Percentiles rank a stretch among this genome's conserved stretches.
Evolutionary conservation across 1,140 invertebrate species (phyloP).

Genomic region (Penaeus vannamei): DNA sequence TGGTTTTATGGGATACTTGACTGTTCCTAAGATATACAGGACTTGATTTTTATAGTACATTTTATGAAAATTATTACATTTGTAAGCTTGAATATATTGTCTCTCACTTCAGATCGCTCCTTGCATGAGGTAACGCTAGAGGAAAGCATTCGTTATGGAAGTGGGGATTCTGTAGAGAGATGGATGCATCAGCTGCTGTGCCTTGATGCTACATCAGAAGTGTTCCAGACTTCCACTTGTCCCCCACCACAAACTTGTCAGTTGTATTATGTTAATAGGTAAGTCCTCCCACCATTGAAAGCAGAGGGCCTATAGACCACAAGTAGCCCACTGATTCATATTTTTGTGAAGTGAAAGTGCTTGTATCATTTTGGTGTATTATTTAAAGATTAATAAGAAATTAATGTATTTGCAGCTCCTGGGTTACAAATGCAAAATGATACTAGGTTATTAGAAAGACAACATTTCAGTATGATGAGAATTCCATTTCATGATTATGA

Average conservation of each 20-base stretch:
- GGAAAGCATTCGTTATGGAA: constrained; percentile 95
- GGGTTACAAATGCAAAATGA: too few species aligned
- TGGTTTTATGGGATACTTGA: not conserved
- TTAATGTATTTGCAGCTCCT: too few species aligned
- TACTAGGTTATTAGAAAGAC: too few species aligned
- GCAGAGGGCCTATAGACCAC: not conserved
- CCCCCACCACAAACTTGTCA: constrained; percentile 92
- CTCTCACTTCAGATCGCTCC: constrained; percentile 23
- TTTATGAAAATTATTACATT: not conserved
- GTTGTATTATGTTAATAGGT: constrained; percentile 87
- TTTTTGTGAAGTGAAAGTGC: too few species aligned
- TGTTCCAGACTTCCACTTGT: constrained; percentile 81
- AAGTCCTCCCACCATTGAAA: not conserved
- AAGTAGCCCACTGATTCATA: not conserved
- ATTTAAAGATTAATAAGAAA: too few species aligned
- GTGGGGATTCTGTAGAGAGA: constrained; percentile 89
- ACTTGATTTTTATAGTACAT: not conserved
- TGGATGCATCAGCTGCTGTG: constrained; percentile 96
- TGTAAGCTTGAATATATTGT: not conserved
- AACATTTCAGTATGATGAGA: too few species aligned
- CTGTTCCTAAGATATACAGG: not conserved
- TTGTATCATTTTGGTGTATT: not conserved
- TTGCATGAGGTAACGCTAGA: constrained; percentile 80
- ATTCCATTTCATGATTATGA: too few species aligned
- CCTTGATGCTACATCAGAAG: constrained; percentile 80